A percentile compares a stretch with the other conserved stretches of the same genome.
Evolutionary conservation across 2,113 vertebrate species (phyloP).

Genomic region (Lampris megalopsis): DNA sequence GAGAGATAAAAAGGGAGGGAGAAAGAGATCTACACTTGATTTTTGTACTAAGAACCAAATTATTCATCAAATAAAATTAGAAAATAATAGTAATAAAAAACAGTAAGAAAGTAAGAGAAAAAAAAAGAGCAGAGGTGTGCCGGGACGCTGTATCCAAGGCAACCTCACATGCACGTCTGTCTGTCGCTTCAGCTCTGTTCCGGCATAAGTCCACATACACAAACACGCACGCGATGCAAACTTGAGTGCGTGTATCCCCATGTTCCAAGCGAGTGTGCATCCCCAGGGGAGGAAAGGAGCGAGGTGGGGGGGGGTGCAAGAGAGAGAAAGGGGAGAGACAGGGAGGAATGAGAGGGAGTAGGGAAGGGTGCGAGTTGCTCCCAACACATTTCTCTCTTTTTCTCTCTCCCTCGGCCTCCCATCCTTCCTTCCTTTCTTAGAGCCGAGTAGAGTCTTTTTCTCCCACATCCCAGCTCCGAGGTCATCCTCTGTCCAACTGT

Average conservation of each 20-base stretch:
- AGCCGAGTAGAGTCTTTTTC: slow-evolving; percentile 78
- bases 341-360: slow-evolving; percentile 48
- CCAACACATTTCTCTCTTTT: slow-evolving; percentile 38
- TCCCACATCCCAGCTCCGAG: slow-evolving; percentile 68
- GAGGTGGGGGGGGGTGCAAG: slow-evolving; percentile 14
- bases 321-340: slow-evolving; percentile 41
- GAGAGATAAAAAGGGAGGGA: slow-evolving; percentile 44
- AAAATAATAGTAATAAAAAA: slow-evolving; percentile 79
- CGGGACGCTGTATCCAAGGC: slow-evolving; percentile 73
- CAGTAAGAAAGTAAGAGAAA: slow-evolving; percentile 68
- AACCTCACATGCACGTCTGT: slow-evolving; percentile 85
- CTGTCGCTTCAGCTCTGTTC: slow-evolving; percentile 69
- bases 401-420: slow-evolving; percentile 59
- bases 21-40: slow-evolving; percentile 73
- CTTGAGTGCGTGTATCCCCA: slow-evolving; percentile 58
- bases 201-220: slow-evolving; percentile 76
- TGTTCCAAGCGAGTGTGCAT: slow-evolving; percentile 70
- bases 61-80: slow-evolving; percentile 77
- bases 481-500: slow-evolving; percentile 75
- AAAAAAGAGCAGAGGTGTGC: slow-evolving; percentile 68
- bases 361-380: slow-evolving; percentile 27
- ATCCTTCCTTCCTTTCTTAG: slow-evolving; percentile 60
- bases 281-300: slow-evolving; percentile 42
- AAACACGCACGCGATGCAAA: slow-evolving; percentile 66
- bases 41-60: slow-evolving; percentile 77